These are phyloP conservation scores for Dolichomitus sp. DNA, from an alignment of 2,888 invertebrate genomes.

Conservation along the genomic window DNA sequence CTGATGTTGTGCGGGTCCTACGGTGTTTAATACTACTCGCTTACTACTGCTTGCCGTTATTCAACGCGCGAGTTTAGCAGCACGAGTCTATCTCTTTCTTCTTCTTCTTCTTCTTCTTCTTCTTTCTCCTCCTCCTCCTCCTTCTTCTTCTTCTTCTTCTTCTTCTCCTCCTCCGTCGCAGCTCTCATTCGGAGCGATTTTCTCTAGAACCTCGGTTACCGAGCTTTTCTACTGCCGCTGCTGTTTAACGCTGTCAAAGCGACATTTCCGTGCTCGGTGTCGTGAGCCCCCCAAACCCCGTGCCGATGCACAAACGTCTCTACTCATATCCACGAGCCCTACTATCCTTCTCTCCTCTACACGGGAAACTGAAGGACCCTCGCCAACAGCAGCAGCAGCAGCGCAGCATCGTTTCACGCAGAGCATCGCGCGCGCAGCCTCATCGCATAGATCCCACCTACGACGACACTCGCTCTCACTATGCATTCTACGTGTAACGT, in stretches of 20 bases:
- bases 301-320: constrained; percentile 20
- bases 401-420: constrained; percentile 57
- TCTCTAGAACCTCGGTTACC: background rate
- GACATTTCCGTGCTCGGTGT: constrained; percentile 41
- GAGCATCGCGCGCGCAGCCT: constrained; percentile 43
- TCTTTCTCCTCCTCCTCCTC: background rate
- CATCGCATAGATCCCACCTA: constrained; percentile 25
- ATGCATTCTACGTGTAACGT: background rate
- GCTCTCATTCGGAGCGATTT: constrained; percentile 36
- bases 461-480: constrained; percentile 2
- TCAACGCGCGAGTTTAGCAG: background rate
- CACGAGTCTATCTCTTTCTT: background rate
- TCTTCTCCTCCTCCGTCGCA: background rate
- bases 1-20: background rate
- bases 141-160: background rate
- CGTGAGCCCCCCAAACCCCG: constrained; percentile 17
- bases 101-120: background rate
- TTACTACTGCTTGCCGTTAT: background rate
- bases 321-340: constrained; percentile 37
- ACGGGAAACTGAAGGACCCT: constrained; percentile 15
- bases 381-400: background rate
- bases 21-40: background rate
- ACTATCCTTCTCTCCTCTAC: background rate
- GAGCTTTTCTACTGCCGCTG: constrained; percentile 8
- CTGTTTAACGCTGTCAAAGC: constrained; percentile 39